These are phyloP conservation scores for Tubiluchus corallicola DNA, from an alignment of 2,888 invertebrate species.

Conservation along the genomic window DNA sequence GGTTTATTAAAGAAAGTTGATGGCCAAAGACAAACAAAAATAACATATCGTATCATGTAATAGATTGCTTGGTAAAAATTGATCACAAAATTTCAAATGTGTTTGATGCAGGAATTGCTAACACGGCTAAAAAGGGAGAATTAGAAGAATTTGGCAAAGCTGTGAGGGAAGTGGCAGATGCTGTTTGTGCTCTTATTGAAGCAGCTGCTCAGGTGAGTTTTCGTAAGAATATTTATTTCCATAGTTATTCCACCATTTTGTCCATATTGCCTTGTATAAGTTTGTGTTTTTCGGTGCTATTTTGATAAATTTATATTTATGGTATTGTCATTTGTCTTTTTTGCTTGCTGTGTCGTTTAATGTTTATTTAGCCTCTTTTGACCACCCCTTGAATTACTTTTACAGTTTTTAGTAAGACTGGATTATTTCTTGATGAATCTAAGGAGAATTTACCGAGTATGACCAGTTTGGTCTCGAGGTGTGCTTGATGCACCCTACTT, in stretches of 20 bases:
- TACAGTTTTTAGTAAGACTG: too few relatives aligned
- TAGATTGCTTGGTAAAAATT: too few relatives aligned
- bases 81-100: too few relatives aligned
- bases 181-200: conserved; percentile 79
- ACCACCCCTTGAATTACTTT: too few relatives aligned
- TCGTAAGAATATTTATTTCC: background rate
- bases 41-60: too few relatives aligned
- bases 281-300: background rate
- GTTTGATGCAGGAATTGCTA: conserved; percentile 54
- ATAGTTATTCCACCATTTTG: background rate
- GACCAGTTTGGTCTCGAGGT: too few relatives aligned
- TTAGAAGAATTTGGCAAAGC: conserved; percentile 65
- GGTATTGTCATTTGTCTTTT: background rate
- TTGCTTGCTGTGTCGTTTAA: conserved; percentile 5
- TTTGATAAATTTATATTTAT: background rate
- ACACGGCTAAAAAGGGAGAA: conserved; percentile 68
- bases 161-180: conserved; percentile 59
- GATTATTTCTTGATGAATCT: too few relatives aligned
- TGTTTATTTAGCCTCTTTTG: too few relatives aligned
- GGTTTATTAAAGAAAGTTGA: too few relatives aligned
- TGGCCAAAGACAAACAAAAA: too few relatives aligned
- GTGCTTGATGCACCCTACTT: too few relatives aligned
- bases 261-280: background rate
- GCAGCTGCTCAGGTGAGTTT: conserved; percentile 54
- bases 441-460: too few relatives aligned